A percentile compares a stretch with the other conserved stretches of the same genome.
phyloP scores from a whole-genome alignment of 1,140 invertebrate species.

The Aphelenchoides fujianensis region DNA sequence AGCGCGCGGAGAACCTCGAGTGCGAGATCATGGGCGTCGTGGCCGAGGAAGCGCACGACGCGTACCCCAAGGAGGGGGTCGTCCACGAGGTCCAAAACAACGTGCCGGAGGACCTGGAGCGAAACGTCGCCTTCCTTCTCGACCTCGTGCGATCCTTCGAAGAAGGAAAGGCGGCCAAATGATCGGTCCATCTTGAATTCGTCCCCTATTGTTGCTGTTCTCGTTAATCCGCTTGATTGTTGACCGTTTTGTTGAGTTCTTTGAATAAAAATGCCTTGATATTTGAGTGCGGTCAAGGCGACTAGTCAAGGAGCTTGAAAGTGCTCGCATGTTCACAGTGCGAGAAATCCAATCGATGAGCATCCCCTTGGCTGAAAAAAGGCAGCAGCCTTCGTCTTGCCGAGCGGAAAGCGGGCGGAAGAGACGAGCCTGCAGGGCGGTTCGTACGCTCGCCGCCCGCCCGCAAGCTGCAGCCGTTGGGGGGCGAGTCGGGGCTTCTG shows the following conservation, averaged over 20 bases:
- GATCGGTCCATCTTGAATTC: neutral
- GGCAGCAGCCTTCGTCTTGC: no score
- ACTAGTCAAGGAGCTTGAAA: no score
- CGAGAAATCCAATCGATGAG: no score
- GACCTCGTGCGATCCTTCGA: neutral
- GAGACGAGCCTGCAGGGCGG: no score
- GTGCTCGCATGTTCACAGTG: no score
- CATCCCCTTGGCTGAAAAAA: no score
- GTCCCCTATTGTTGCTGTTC: neutral
- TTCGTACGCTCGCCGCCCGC: no score
- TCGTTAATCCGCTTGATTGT: conserved; percentile 6
- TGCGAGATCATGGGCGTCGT: conserved; percentile 96
- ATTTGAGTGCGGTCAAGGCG: no score
- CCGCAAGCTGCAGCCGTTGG: no score
- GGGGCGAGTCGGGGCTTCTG: no score
- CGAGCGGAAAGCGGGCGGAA: no score
- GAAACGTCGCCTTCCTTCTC: conserved; percentile 71
- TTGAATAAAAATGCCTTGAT: no score
- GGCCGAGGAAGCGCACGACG: conserved; percentile 81
- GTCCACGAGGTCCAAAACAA: conserved; percentile 81
- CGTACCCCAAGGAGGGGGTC: conserved; percentile 78
- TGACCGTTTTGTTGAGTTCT: conserved; percentile 5
- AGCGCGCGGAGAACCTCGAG: conserved; percentile 86
- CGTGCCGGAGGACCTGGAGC: conserved; percentile 73
- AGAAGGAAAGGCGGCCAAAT: conserved; percentile 4